Base-by-base conservation (phyloP, 2,888 invertebrate species). In the Stenolophus ochropezus region DNA sequence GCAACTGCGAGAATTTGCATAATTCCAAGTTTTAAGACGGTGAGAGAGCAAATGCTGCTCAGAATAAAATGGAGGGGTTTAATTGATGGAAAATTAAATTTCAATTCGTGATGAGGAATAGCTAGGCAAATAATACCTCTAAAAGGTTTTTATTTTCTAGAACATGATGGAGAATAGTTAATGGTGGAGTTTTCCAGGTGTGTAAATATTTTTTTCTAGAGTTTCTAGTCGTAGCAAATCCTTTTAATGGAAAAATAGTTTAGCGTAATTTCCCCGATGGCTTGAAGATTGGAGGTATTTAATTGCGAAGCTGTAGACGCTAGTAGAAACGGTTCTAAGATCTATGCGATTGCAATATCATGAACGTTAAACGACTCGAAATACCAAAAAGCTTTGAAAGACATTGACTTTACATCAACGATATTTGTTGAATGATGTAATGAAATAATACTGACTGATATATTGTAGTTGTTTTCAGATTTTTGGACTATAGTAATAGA, bases 21-120 rank as follows among this genome's bases (percentile, higher is more conserved):
- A 82, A 80, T 73, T 82, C 74, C 49, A 80, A 79, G 61, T 82
- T 82, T 79, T 73, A 78, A 78, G 82, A 73, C 71, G 51, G 61
- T 18, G 69, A 79, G 69, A 51, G 49, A 71, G 69, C 65, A 79
- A 65, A 47, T 8, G 51, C 69, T 42, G 56, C 16, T 2, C 14
- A 14, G 71, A 80, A 80, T 80, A 80, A 73, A 73, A 78, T 78
- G 21, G 11, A 71, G 71, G 33, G 20, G 16, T 71, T 71, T 42
- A 71, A 71, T 71, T 71, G 42, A 18, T 71, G 25, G 65, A 21
- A 56, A 61, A 61, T 61, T 61, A 25, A 61, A 56, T 61, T 61
- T 61, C 61, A 61, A 61, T 61, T 56, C 56, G 56, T 56, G 56
- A 5, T 20, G 20, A 56, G 56, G 56, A 56, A 56, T 53, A 53